phyloP scores from a whole-genome alignment of 2,113 vertebrate species.

The Sebastes fasciatus region DNA sequence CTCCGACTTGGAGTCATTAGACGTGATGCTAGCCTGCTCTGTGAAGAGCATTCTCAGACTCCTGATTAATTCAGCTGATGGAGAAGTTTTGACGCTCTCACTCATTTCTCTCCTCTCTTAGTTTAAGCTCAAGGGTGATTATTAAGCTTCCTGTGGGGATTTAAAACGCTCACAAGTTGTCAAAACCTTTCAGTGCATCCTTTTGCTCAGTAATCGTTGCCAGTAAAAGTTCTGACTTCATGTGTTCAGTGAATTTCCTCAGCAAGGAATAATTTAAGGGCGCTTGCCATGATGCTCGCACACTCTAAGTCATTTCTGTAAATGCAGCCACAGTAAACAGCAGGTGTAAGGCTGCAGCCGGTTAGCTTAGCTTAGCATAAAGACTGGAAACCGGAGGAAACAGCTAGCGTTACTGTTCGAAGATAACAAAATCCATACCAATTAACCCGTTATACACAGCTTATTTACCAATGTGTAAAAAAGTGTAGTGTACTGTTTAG shows the following conservation, averaged over 20 bases:
- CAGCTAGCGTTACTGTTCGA: background rate
- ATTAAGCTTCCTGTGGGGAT: slow-evolving; percentile 47
- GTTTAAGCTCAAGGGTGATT: slow-evolving; percentile 49
- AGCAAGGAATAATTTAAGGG: background rate
- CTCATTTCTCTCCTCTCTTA: slow-evolving; percentile 45
- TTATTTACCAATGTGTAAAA: background rate
- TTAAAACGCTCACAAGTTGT: slow-evolving; percentile 44
- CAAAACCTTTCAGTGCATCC: slow-evolving; percentile 40
- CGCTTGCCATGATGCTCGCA: background rate
- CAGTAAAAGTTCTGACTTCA: slow-evolving; percentile 2
- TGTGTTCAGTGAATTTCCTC: slow-evolving; percentile 5
- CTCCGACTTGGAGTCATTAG: slow-evolving; percentile 54
- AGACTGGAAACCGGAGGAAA: background rate
- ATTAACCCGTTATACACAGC: too few relatives aligned
- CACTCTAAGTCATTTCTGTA: background rate
- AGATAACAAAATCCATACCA: background rate
- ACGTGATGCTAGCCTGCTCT: slow-evolving; percentile 30
- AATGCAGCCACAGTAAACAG: slow-evolving; percentile 14
- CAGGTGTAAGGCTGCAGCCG: background rate
- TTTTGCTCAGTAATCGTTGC: background rate
- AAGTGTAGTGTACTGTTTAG: too few relatives aligned
- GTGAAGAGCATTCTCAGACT: slow-evolving; percentile 49
- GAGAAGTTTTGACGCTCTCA: slow-evolving; percentile 50
- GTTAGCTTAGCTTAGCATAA: background rate
- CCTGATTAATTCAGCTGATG: slow-evolving; percentile 72